Base-by-base conservation (phyloP, 2,888 invertebrate species). In the Junonia oenone region DNA sequence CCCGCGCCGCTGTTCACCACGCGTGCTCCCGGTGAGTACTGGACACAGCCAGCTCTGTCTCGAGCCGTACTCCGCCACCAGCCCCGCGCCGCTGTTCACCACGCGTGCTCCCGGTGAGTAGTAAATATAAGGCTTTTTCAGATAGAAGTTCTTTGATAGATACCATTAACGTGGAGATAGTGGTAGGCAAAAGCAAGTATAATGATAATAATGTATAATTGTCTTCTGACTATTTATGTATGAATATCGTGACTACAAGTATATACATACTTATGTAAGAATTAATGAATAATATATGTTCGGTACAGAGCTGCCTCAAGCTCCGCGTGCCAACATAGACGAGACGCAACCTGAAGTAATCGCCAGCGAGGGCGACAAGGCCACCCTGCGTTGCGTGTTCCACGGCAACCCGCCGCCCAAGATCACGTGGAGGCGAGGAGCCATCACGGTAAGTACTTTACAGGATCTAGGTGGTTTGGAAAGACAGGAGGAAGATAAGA, bases 391-490 rank as follows among this genome's bases (percentile, higher is more conserved):
- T 51, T 97, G 97, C 74, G 87, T 94, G 26, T 95, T 95, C 63
- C 92, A 92, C 63, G 96, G 97, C 58, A 93, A 93, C 79, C 97
- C 97, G 2, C 92, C 91, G 59, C 97, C 97, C 2, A 92, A 86
- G 56, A 93, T 97, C 64, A 92, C 93, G 0, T 97, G 97, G 97
- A 92, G 92, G 13, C 93, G 93, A 63, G 94, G 93, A 50, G 92
- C 93, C 57, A 88, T 94, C 64, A 84, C 93, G 79, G 96, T 96
- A 83, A 79, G 88, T n/a, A n/a, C n/a, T n/a, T n/a, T n/a, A n/a
- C n/a, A n/a, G n/a, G n/a, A n/a, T n/a, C n/a, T n/a, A n/a, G n/a
- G n/a, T n/a, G n/a, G n/a, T n/a, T n/a, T n/a, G n/a, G n/a, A n/a
- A n/a, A n/a, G n/a, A n/a, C n/a, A n/a, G n/a, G n/a, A n/a, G n/a